Percentiles rank a stretch among this genome's conserved stretches.
Conservation (phyloP, 2,797 vertebrate genomes). For the Orestias chungarensis region DNA sequence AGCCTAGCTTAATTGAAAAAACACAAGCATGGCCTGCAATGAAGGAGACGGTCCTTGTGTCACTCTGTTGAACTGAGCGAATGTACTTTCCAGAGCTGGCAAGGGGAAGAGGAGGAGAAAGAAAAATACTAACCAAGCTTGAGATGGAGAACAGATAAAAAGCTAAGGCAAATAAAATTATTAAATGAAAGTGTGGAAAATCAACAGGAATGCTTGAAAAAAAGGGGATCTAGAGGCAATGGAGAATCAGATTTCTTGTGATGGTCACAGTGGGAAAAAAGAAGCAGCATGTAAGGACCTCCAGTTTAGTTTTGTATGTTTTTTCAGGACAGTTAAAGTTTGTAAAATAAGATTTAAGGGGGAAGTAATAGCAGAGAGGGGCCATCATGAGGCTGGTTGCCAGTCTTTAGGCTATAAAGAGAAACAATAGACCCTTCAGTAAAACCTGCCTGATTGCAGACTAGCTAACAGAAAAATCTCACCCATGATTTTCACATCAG, state of each 20-base stretch:
- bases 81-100: slow-evolving; percentile 85
- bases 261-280: slow-evolving; percentile 13
- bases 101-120: slow-evolving; percentile 56
- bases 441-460: slow-evolving; percentile 60
- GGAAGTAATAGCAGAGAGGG: slow-evolving; percentile 36
- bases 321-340: slow-evolving; percentile 33
- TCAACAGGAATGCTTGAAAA: slow-evolving; percentile 39
- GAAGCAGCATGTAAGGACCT: slow-evolving; percentile 16
- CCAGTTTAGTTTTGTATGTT: slow-evolving; percentile 34
- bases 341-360: slow-evolving; percentile 37
- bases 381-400: slow-evolving; percentile 48
- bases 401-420: slow-evolving; percentile 54
- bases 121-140: slow-evolving; percentile 63
- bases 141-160: slow-evolving; percentile 63
- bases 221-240: slow-evolving; percentile 17
- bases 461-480: slow-evolving; percentile 55
- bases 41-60: slow-evolving; percentile 82
- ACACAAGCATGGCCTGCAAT: slow-evolving; percentile 81
- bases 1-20: slow-evolving; percentile 86
- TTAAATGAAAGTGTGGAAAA: slow-evolving; percentile 54
- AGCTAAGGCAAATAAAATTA: slow-evolving; percentile 52
- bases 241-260: slow-evolving; percentile 15
- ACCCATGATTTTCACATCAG: slow-evolving; percentile 57
- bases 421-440: slow-evolving; percentile 53
- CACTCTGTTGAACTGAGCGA: slow-evolving; percentile 73